Conservation (phyloP, 2,797 vertebrate species). For the Tapera naevia region DNA sequence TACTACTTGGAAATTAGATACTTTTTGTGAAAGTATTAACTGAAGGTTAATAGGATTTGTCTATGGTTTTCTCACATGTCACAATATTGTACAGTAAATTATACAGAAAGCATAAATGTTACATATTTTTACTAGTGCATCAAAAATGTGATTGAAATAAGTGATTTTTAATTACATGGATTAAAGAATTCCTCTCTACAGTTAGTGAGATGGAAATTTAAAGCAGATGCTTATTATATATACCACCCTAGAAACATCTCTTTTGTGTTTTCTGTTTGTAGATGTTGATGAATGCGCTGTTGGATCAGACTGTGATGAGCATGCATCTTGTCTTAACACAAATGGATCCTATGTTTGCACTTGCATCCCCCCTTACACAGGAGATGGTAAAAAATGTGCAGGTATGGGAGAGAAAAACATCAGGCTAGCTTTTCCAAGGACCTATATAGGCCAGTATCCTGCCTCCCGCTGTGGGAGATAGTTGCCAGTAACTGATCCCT, state of each 20-base stretch:
- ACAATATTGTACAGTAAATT: neutral
- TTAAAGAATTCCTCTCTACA: neutral
- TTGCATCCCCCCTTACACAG: slow-evolving; percentile 87
- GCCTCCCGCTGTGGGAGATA: neutral
- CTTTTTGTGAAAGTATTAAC: neutral
- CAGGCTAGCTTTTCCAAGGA: neutral
- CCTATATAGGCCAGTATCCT: neutral
- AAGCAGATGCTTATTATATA: neutral
- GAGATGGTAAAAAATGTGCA: slow-evolving; percentile 94
- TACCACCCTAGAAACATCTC: neutral
- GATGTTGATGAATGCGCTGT: slow-evolving; percentile 96
- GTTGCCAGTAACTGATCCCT: neutral
- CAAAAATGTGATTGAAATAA: neutral
- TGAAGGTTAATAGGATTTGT: neutral
- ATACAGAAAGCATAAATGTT: neutral
- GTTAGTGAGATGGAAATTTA: neutral
- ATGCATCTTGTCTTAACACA: slow-evolving; percentile 91
- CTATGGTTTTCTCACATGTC: neutral
- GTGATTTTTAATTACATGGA: neutral
- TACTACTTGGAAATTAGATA: neutral
- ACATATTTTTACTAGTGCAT: neutral
- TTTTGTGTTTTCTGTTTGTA: slow-evolving; percentile 53
- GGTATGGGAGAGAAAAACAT: slow-evolving; percentile 75
- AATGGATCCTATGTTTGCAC: slow-evolving; percentile 92
- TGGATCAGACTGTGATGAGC: slow-evolving; percentile 89